Conservation (phyloP, 2,113 vertebrate species). For the Leucoraja erinaceus region DNA sequence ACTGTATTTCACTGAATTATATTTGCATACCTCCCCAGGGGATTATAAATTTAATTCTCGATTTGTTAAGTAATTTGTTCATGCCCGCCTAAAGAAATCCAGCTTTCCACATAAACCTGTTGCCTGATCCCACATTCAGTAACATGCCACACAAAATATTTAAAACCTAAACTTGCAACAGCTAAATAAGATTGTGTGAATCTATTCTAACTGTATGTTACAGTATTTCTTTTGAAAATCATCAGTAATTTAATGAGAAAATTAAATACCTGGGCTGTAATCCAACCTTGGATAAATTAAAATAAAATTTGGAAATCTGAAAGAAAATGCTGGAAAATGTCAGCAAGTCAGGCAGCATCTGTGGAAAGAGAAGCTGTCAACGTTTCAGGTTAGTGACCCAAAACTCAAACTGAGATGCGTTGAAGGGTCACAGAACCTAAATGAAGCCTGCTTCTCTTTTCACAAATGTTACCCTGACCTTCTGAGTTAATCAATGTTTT, state of each 20-base stretch:
- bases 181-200: not conserved
- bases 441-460: no score
- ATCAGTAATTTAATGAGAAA: not conserved
- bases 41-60: no score
- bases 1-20: not conserved
- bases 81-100: not conserved
- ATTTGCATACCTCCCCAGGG: not conserved
- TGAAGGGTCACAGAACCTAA: no score
- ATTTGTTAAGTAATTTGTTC: not conserved
- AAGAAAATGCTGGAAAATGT: no score
- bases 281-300: not conserved
- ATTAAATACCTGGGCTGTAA: not conserved
- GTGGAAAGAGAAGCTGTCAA: no score
- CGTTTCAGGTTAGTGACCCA: no score
- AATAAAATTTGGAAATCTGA: no score
- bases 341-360: no score
- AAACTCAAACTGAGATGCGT: no score
- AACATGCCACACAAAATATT: not conserved
- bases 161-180: not conserved
- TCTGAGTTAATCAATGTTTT: no score
- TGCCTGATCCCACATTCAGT: not conserved
- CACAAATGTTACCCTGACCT: no score
- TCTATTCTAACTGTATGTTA: not conserved
- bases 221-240: not conserved
- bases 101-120: not conserved